A percentile compares a stretch with the other conserved stretches of the same genome.
These are phyloP conservation scores for Ailurus styani DNA, from an alignment of 2,113 vertebrate species.

Conservation along the genomic window DNA sequence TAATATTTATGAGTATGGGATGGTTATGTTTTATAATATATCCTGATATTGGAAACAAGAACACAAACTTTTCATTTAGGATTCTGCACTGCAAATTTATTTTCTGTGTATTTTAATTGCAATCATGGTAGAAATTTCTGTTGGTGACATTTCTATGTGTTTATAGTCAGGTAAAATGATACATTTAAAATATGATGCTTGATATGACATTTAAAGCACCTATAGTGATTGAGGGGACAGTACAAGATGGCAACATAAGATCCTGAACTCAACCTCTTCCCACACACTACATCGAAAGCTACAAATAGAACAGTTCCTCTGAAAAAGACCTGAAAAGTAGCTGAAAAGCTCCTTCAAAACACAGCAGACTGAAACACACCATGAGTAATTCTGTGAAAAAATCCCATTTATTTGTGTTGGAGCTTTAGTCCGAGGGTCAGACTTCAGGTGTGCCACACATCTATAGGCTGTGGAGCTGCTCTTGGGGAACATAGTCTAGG, in stretches of 20 bases:
- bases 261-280: background rate
- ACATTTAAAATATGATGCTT: conserved; percentile 28
- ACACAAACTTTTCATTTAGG: background rate
- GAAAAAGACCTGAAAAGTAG: background rate
- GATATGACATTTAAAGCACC: background rate
- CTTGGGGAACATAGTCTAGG: background rate
- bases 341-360: background rate
- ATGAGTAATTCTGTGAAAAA: background rate
- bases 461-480: background rate
- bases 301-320: background rate
- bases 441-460: background rate
- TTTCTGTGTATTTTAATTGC: background rate
- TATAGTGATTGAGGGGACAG: background rate
- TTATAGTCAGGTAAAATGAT: background rate
- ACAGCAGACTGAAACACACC: background rate
- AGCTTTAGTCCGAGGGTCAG: background rate
- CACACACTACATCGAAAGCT: background rate
- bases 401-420: background rate
- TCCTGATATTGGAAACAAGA: background rate
- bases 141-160: background rate
- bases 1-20: conserved; percentile 18
- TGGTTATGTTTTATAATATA: conserved; percentile 12
- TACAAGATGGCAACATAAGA: background rate
- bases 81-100: conserved; percentile 8
- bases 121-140: background rate